Conservation (phyloP, 1,140 invertebrate species). For the Drosophila mayri region DNA sequence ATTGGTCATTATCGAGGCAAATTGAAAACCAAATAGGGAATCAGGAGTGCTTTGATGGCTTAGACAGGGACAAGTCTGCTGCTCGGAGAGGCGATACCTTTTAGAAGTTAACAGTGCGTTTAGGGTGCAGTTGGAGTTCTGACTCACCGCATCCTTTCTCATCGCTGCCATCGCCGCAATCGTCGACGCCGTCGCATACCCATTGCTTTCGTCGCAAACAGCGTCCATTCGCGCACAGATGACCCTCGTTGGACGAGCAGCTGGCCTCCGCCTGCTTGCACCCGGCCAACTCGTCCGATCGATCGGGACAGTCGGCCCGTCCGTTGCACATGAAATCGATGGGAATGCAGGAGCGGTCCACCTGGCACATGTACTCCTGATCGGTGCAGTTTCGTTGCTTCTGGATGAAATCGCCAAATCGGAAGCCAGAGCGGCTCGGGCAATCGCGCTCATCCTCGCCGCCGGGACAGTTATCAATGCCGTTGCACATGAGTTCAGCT, state of each 20-base stretch:
- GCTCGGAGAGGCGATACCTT: not conserved
- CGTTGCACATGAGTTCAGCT: conserved; percentile 85
- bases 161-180: conserved; percentile 89
- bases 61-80: not conserved
- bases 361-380: conserved; percentile 86
- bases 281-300: conserved; percentile 89
- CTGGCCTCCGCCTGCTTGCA: conserved; percentile 84
- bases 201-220: conserved; percentile 71
- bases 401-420: conserved; percentile 8
- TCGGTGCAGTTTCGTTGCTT: conserved; percentile 83
- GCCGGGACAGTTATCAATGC: conserved; percentile 86
- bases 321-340: conserved; percentile 90
- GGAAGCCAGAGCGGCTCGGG: conserved; percentile 10
- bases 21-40: too few species aligned
- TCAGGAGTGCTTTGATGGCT: not conserved
- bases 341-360: conserved; percentile 88
- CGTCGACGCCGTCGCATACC: conserved; percentile 85
- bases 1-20: too few species aligned
- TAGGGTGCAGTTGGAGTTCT: not conserved
- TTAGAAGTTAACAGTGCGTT: not conserved
- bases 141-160: conserved; percentile 88
- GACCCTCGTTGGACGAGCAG: conserved; percentile 57
- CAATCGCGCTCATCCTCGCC: conserved; percentile 85
- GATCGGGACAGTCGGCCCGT: conserved; percentile 91
- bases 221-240: conserved; percentile 70